Base-by-base conservation (phyloP, 2,113 vertebrate species). In the Stigmatopora nigra region DNA sequence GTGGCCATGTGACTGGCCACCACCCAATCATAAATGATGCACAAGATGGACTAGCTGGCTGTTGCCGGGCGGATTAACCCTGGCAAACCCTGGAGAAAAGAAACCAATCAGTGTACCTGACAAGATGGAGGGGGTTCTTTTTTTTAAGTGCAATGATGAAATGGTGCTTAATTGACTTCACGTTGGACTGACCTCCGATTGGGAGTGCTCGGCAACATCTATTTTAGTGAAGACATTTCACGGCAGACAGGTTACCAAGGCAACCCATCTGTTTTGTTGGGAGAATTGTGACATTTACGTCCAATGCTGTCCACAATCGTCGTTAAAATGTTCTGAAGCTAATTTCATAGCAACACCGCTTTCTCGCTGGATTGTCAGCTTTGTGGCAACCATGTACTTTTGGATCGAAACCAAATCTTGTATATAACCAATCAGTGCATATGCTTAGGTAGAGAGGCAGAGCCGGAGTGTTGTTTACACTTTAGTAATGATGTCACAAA, bases 401-500 rank as follows among this genome's bases (percentile, higher is more conserved):
- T 15, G 1, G 47, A 7, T 49, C 6, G 47, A 6, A 2, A 6
- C 10, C 51, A 20, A 52, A 20, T 19, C 8, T 31, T 31, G 25
- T 12, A 22, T 12, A 22, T 20, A 49, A 17, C 19, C 51, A 53
- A 22, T 22, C 3, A 22, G 52, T 5, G 12, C 19, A 25, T 3
- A 11, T 53, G 20, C 52, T 12, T 22, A 53, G 19, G 25, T 16
- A 31, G 36, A 31, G 36, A 60, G 36, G 38, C 58, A 4, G 53
- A 60, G 58, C n/a, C 38, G 44, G 38, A 3, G 41, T 44, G 7
- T 61, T 6, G 59, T 61, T 86, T 84, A 88, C 84, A 84, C 82
- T 88, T 88, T 86, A 88, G 82, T 88, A 83, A 88, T 45, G 85
- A 88, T 84, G 84, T 86, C 82, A 88, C 82, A 85, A 86, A 85